phyloP scores from a whole-genome alignment of 2,797 vertebrate species.

The Thalassophryne amazonica region DNA sequence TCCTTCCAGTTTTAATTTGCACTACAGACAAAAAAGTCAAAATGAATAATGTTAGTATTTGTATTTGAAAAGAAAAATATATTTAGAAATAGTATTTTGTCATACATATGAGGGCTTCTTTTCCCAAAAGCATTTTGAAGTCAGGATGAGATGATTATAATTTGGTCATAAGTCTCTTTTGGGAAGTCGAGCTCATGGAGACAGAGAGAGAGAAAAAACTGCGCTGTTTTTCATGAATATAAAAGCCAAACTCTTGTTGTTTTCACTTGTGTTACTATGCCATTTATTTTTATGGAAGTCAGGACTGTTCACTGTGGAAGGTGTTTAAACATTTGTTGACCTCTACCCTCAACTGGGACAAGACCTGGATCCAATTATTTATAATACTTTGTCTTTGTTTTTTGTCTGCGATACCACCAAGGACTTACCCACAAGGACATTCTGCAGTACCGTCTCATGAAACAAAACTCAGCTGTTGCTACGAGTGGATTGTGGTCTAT shows the following conservation, averaged over 20 bases:
- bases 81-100: no score
- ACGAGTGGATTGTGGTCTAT: constrained; percentile 19
- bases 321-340: constrained; percentile 44
- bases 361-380: constrained; percentile 24
- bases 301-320: constrained; percentile 66
- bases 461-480: constrained; percentile 17
- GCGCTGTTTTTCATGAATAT: background rate
- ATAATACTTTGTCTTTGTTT: background rate
- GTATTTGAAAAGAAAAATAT: no score
- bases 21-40: no score
- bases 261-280: constrained; percentile 19
- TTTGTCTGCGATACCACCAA: constrained; percentile 15
- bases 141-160: no score
- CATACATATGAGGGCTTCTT: no score
- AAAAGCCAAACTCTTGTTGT: constrained; percentile 10
- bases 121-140: no score
- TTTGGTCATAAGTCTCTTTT: no score
- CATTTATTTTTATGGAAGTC: constrained; percentile 24
- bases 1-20: background rate
- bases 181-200: no score
- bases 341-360: constrained; percentile 30
- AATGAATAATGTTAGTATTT: no score
- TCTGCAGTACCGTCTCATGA: constrained; percentile 36
- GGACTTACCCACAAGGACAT: constrained; percentile 10
- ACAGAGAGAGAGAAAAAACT: no score